Evolutionary conservation across 92 coral and sea anemone species (phyloP).

Genomic region (Isaurus tuberculatus): DNA sequence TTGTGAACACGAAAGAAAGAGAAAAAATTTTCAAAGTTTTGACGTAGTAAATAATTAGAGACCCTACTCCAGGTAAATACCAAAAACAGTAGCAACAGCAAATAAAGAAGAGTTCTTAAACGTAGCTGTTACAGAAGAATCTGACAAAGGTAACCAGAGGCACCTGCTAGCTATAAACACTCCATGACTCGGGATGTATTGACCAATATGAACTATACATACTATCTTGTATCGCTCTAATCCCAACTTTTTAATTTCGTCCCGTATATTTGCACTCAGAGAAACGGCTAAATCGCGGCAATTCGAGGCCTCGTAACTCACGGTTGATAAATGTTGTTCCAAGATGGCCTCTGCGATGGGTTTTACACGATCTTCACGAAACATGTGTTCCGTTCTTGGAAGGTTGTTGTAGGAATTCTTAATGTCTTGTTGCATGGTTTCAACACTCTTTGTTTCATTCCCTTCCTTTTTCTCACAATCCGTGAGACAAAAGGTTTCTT

Average conservation of each 20-base stretch:
- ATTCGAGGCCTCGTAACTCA: conserved; percentile 60
- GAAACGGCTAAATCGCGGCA: conserved; percentile 63
- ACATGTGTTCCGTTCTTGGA: conserved; percentile 51
- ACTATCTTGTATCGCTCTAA: conserved; percentile 71
- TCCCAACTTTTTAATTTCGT: conserved; percentile 63
- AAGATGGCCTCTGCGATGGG: conserved; percentile 52
- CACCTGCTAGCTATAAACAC: conserved; percentile 72
- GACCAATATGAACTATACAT: conserved; percentile 70
- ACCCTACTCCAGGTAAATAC: conserved; percentile 63
- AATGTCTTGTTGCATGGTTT: conserved; percentile 47
- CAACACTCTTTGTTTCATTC: conserved; percentile 26
- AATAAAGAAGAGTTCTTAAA: conserved; percentile 70
- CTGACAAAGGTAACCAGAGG: conserved; percentile 71
- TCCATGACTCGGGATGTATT: conserved; percentile 56
- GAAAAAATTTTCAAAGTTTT: too few species aligned
- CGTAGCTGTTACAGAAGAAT: conserved; percentile 64
- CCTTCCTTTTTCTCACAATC: conserved; percentile 45
- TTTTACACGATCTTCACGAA: conserved; percentile 54
- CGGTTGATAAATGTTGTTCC: conserved; percentile 47
- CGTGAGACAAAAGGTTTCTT: conserved; percentile 13
- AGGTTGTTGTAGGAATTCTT: conserved; percentile 55
- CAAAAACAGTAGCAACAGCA: conserved; percentile 82
- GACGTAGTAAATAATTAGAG: too few species aligned
- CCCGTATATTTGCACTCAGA: conserved; percentile 69
- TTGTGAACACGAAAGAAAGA: too few species aligned